Conservation (phyloP, 1,140 invertebrate genomes). For the Anastrepha ludens region DNA sequence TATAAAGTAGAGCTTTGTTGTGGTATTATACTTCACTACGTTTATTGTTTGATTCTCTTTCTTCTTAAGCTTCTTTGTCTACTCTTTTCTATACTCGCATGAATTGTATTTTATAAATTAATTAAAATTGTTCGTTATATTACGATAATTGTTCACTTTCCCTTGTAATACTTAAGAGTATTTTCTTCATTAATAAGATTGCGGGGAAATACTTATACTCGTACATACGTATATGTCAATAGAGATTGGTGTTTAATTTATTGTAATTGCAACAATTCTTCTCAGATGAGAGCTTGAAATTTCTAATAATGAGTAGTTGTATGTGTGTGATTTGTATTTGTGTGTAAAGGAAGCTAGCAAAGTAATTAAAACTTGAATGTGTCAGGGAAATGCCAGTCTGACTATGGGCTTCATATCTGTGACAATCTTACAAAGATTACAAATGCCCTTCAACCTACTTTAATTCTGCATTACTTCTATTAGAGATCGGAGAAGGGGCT, state of each 20-base stretch:
- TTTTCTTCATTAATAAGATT: neutral
- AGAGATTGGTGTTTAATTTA: neutral
- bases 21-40: neutral
- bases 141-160: conserved; percentile 47
- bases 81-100: neutral
- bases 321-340: neutral
- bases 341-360: neutral
- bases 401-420: too few relatives aligned
- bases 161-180: conserved; percentile 3
- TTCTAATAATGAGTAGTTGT: neutral
- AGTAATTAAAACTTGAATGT: neutral
- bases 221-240: too few relatives aligned
- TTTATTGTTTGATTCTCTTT: conserved; percentile 4
- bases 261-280: neutral
- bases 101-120: conserved; percentile 5
- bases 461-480: too few relatives aligned
- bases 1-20: neutral
- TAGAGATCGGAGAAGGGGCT: too few relatives aligned
- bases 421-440: too few relatives aligned
- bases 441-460: too few relatives aligned
- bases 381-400: too few relatives aligned
- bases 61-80: neutral
- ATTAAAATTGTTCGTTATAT: conserved; percentile 31
- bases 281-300: neutral
- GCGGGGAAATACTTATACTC: neutral